Conservation (phyloP, 2,888 invertebrate species). For the Protodeltote pygarga region DNA sequence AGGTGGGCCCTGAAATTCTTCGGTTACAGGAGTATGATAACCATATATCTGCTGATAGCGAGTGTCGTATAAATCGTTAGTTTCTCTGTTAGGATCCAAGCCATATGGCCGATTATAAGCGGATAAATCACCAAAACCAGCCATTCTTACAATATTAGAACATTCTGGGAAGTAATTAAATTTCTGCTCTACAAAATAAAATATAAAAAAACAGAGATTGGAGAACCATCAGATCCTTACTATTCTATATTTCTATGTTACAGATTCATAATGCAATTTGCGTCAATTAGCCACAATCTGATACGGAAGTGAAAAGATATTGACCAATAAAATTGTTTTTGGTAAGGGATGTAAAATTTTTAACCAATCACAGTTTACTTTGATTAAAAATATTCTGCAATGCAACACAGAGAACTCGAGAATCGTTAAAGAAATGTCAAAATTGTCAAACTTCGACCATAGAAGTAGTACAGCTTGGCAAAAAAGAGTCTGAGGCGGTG, state of each 20-base stretch:
- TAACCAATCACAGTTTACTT: too few relatives aligned
- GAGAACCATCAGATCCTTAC: conserved; percentile 4
- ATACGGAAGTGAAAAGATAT: too few relatives aligned
- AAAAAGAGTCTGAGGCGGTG: too few relatives aligned
- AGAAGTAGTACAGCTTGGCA: too few relatives aligned
- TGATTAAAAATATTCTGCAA: too few relatives aligned
- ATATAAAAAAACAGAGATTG: conserved; percentile 27
- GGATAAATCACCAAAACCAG: conserved; percentile 80
- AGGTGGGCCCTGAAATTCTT: conserved; percentile 83
- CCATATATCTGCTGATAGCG: conserved; percentile 84
- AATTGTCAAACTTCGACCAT: too few relatives aligned
- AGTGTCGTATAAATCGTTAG: conserved; percentile 80
- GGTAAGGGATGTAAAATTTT: too few relatives aligned
- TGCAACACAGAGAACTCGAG: too few relatives aligned
- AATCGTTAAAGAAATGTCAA: too few relatives aligned
- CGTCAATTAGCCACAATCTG: too few relatives aligned
- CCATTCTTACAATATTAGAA: conserved; percentile 64
- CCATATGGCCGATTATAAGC: conserved; percentile 80
- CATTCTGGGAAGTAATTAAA: conserved; percentile 19
- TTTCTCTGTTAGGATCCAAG: conserved; percentile 78
- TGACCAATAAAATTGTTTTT: too few relatives aligned
- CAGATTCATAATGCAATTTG: not conserved
- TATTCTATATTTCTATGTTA: conserved; percentile 13
- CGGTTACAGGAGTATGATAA: conserved; percentile 80
- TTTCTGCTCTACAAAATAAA: conserved; percentile 30